phyloP scores from a whole-genome alignment of 2,797 vertebrate genomes.

The Pogoniulus pusillus region DNA sequence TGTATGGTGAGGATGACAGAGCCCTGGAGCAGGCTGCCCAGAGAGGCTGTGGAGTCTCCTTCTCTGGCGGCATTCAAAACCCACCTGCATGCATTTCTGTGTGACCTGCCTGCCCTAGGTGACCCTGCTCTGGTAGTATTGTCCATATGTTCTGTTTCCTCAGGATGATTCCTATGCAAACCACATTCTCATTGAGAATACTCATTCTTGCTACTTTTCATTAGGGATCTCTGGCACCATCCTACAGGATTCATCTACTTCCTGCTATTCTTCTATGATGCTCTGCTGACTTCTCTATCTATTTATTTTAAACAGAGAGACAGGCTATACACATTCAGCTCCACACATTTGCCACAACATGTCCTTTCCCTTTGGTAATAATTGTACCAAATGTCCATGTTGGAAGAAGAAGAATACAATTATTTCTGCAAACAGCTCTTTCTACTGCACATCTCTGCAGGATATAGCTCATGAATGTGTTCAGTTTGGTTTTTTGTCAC shows the following conservation, averaged over 20 bases:
- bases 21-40: too few species aligned
- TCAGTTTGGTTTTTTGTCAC: constrained; percentile 25
- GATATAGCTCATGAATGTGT: constrained; percentile 22
- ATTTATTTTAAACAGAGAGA: background rate
- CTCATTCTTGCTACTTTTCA: background rate
- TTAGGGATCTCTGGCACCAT: background rate
- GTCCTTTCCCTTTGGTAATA: background rate
- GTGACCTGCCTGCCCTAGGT: too few species aligned
- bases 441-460: background rate
- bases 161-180: background rate
- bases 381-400: background rate
- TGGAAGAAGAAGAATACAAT: background rate
- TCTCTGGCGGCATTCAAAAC: too few species aligned
- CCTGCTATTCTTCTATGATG: background rate
- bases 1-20: too few species aligned
- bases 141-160: background rate
- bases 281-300: background rate
- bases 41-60: too few species aligned
- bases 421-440: background rate
- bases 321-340: background rate
- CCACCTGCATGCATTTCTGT: too few species aligned
- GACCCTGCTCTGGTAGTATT: background rate
- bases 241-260: background rate
- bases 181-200: background rate
- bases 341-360: background rate